Base-by-base conservation (phyloP, 2,888 invertebrate species). In the Meteorus colon region DNA sequence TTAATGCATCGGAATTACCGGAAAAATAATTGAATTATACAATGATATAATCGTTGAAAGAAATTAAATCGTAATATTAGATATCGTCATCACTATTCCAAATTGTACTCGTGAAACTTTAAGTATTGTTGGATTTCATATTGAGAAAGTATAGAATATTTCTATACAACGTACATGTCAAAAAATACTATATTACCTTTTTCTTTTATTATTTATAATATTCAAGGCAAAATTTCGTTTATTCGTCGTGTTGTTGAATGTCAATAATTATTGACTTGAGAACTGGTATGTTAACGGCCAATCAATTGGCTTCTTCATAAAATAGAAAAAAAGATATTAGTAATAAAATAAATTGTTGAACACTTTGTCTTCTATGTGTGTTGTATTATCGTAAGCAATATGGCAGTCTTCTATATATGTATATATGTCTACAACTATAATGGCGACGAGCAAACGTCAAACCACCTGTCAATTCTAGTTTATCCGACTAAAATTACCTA, bases 401-500 rank as follows among this genome's bases (percentile, higher is more conserved):
- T 82, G 83, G 85, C 83, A 83, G 82, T 68, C 77, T 74, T 72
- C 79, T 77, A 73, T 75, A 29, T 55, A 77, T 73, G 75, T 78
- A 79, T 41, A 41, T 41, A 41, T 41, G 8, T 41, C 12, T 41
- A 82, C 81, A 80, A 82, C 80, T 16, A 8, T n/a, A 79, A 83
- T 78, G 81, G 79, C 80, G 78, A 77, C 80, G 75, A 77, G 79
- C 77, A 81, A 83, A 84, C 79, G 83, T 84, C 82, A 84, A 84
- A 83, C 82, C 82, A 84, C 83, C 82, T 84, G 83, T 84, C 81
- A 82, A 82, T 75, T 73, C 37, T 62, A 62, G 24, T 19, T 51
- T 59, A 27, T 66, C 59, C 29, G 41, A 12, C 60, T 27, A 71
- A 75, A 77, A 19, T 24, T 14, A n/a, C 65, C 34, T 10, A 60